phyloP scores from a whole-genome alignment of 2,797 vertebrate genomes.

The Crocidura indochinensis region DNA sequence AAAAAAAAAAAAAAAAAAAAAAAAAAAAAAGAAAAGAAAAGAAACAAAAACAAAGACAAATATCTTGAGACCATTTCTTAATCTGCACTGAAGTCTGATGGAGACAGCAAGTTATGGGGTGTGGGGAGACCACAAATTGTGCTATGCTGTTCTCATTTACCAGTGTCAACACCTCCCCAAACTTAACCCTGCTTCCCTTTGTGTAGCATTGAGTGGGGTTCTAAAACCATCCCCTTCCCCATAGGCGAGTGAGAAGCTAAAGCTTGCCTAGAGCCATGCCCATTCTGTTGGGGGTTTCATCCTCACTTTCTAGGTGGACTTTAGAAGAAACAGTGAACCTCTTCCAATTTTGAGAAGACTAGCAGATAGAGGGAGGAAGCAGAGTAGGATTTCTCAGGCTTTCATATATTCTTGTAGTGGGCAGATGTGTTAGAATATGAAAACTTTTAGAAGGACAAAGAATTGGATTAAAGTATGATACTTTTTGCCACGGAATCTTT shows the following conservation, averaged over 20 bases:
- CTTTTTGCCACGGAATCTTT: conserved; percentile 62
- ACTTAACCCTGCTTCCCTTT: background rate
- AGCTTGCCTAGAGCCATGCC: background rate
- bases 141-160: background rate
- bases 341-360: conserved; percentile 18
- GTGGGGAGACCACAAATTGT: background rate
- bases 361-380: background rate
- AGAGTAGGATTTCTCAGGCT: conserved; percentile 1
- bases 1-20: too few species aligned
- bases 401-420: conserved; percentile 25
- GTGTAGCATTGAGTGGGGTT: background rate
- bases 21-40: too few species aligned
- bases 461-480: conserved; percentile 60
- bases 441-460: conserved; percentile 56
- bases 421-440: conserved; percentile 64
- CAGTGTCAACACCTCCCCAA: background rate
- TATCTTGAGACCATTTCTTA: background rate
- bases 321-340: conserved; percentile 25
- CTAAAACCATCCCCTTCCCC: background rate
- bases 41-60: too few species aligned
- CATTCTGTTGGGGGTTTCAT: background rate
- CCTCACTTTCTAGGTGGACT: conserved; percentile 12
- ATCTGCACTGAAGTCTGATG: background rate
- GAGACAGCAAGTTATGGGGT: background rate
- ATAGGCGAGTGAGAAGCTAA: conserved; percentile 22